A percentile compares a stretch with the other conserved stretches of the same genome.
Conservation (phyloP, 2,113 vertebrate genomes). For the Chloroceryle aenea region DNA sequence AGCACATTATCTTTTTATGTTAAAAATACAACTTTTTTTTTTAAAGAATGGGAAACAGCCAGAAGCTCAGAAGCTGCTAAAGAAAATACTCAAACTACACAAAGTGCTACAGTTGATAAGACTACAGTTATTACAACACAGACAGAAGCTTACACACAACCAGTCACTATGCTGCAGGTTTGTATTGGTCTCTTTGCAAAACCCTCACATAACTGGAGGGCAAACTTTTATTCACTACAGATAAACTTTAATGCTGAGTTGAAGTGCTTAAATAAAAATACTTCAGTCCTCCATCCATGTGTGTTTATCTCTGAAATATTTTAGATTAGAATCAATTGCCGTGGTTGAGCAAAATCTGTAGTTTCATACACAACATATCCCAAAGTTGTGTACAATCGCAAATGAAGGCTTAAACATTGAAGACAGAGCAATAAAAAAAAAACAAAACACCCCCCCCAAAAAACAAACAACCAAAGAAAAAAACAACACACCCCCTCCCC, state of each 20-base stretch:
- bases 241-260: background rate
- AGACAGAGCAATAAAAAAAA: background rate
- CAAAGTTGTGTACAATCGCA: background rate
- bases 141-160: constrained; percentile 88
- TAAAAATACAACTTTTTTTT: background rate
- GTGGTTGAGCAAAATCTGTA: background rate
- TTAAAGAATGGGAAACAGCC: constrained; percentile 92
- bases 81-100: constrained; percentile 75
- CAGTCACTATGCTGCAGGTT: constrained; percentile 97
- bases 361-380: background rate
- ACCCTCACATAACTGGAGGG: background rate
- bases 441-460: background rate
- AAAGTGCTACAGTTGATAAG: constrained; percentile 79
- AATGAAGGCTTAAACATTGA: background rate
- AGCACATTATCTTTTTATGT: background rate
- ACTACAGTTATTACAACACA: constrained; percentile 81
- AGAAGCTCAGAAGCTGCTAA: constrained; percentile 86
- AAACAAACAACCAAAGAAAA: background rate
- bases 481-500: background rate
- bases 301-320: background rate
- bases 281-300: background rate
- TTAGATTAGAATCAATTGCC: background rate
- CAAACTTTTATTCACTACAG: background rate
- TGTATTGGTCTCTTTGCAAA: constrained; percentile 14
- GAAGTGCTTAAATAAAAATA: background rate